Base-by-base conservation (phyloP, 2,888 invertebrate genomes). In the Bimastos eiseni region DNA sequence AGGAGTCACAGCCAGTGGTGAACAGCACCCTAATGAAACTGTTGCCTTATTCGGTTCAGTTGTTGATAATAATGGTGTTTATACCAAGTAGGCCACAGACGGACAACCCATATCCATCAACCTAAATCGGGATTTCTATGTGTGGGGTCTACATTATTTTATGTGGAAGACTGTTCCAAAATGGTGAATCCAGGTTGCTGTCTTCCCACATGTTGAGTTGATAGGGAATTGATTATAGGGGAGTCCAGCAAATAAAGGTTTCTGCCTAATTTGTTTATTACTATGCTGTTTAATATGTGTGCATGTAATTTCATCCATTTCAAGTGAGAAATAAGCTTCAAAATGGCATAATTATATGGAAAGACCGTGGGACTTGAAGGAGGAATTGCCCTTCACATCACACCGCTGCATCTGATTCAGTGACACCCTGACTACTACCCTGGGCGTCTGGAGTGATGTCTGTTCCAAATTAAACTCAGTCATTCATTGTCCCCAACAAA, bases 261-360 rank as follows among this genome's bases (percentile, higher is more conserved):
- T 13, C 41, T 41, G 41, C 41, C 13, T 1, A 41, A 41, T 5
- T 41, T 41, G 41, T 41, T 5, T 41, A 41, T 49, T 49, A 49
- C 8, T n/a, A n/a, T 70, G 70, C n/a, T 70, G 70, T 70, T 70
- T 70, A 70, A 70, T 70, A 70, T n/a, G 70, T n/a, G 0, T 70
- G 70, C 30, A 70, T 70, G 70, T 70, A 70, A 70, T 70, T 70
- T 30, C 8, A 70, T 70, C 70, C 30, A 70, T 30, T 70, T n/a
- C n/a, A 70, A n/a, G n/a, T 70, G 70, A 70, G 70, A 70, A 70
- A 70, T 70, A 70, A 70, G 70, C 70, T 70, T 70, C n/a, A 70
- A 70, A 55, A 55, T 55, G 55, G 30, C 55, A 4, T 55, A 55
- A 70, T n/a, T 70, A 70, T 70, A 11, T 70, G 30, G 70, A 8